phyloP scores from a whole-genome alignment of 2,888 invertebrate species.

The Watsonalla cultraria region DNA sequence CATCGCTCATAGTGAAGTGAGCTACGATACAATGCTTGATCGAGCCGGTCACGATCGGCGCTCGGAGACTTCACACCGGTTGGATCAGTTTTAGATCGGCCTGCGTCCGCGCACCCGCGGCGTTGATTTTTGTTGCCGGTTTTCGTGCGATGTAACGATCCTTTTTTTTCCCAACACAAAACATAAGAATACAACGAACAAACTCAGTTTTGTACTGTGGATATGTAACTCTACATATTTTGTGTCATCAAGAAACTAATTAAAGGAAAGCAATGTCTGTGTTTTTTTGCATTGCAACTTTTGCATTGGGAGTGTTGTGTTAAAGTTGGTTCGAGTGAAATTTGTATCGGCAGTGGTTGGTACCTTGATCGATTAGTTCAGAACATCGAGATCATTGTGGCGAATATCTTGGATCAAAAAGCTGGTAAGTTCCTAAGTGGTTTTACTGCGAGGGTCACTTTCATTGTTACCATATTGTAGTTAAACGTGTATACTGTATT shows the following conservation, averaged over 20 bases:
- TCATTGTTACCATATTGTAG: conserved; percentile 35
- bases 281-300: conserved; percentile 41
- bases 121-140: conserved; percentile 23
- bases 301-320: conserved; percentile 37
- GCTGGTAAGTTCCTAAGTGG: conserved; percentile 51
- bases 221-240: conserved; percentile 5
- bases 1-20: conserved; percentile 22
- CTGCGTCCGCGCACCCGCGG: conserved; percentile 56
- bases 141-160: conserved; percentile 39
- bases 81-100: conserved; percentile 67
- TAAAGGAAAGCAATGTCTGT: conserved; percentile 13
- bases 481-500: conserved; percentile 6
- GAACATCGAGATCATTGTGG: conserved; percentile 58
- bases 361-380: conserved; percentile 47
- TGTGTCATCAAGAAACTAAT: conserved; percentile 2
- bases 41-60: conserved; percentile 46
- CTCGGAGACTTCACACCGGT: conserved; percentile 63
- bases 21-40: conserved; percentile 32
- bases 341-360: conserved; percentile 45
- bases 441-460: conserved; percentile 22
- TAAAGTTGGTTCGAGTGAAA: conserved; percentile 45
- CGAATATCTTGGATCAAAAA: conserved; percentile 58
- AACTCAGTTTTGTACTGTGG: conserved; percentile 12
- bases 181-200: conserved; percentile 14
- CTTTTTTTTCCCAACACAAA: conserved; percentile 40